phyloP scores from a whole-genome alignment of 1,140 invertebrate species.

The Scaptomyza pallida region DNA sequence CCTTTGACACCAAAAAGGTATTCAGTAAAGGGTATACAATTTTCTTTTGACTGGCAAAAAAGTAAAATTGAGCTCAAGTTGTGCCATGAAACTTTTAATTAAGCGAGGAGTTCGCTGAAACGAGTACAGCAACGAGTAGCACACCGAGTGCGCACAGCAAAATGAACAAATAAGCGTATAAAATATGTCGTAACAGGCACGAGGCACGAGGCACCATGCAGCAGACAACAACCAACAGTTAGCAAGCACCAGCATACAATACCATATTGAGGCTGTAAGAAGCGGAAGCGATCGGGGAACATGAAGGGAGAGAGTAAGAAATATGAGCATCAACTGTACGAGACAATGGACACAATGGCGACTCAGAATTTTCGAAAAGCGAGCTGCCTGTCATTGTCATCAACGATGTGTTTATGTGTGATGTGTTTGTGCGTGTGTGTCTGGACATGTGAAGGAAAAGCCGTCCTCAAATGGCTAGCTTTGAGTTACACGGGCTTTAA shows the following conservation, averaged over 20 bases:
- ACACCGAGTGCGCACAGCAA: slow-evolving; percentile 52
- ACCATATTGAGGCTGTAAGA: slow-evolving; percentile 35
- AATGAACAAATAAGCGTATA: slow-evolving; percentile 81
- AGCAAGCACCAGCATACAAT: slow-evolving; percentile 10
- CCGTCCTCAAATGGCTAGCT: slow-evolving; percentile 41
- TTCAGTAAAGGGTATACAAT: slow-evolving; percentile 39
- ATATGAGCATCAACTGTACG: slow-evolving; percentile 55
- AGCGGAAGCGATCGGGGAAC: background rate
- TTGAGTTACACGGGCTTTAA: slow-evolving; percentile 74
- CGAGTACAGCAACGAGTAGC: slow-evolving; percentile 24
- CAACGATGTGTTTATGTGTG: slow-evolving; percentile 58
- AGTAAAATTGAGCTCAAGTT: slow-evolving; percentile 39
- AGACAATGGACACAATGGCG: slow-evolving; percentile 48
- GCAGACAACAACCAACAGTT: too few species aligned
- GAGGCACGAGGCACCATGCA: slow-evolving; percentile 21
- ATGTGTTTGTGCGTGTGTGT: too few species aligned
- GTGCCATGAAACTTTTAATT: slow-evolving; percentile 72
- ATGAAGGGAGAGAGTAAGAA: slow-evolving; percentile 47
- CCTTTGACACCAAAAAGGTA: background rate
- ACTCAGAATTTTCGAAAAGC: slow-evolving; percentile 28
- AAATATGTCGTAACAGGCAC: slow-evolving; percentile 59
- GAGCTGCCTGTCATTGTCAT: slow-evolving; percentile 61
- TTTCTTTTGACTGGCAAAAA: slow-evolving; percentile 10
- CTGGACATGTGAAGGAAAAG: slow-evolving; percentile 10
- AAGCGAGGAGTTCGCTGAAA: slow-evolving; percentile 64